Evolutionary conservation across 35 echinoderm and acorn worm genomes (phyloP).

Genomic region (Eucidaris tribuloides): DNA sequence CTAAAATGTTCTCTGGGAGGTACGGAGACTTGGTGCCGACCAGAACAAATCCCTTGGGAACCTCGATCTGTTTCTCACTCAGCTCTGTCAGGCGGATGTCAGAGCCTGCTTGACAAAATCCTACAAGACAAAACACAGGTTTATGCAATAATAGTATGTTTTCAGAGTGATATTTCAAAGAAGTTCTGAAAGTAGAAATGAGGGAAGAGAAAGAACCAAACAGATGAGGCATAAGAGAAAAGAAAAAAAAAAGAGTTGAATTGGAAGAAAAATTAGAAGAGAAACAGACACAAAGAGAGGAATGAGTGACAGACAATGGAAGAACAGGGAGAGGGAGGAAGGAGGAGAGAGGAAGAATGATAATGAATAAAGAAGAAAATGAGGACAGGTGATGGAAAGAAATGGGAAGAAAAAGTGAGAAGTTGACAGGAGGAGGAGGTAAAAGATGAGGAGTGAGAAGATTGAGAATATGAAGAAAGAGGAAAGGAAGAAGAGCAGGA

Average conservation of each 20-base stretch:
- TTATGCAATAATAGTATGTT: neutral
- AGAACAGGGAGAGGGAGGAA: neutral
- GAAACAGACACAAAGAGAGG: neutral
- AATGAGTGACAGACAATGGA: neutral
- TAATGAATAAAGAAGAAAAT: neutral
- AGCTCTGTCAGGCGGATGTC: conserved; percentile 94
- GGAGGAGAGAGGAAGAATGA: neutral
- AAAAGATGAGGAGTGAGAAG: neutral
- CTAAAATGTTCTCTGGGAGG: conserved; percentile 86
- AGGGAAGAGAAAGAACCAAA: neutral
- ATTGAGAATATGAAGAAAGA: neutral
- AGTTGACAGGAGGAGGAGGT: neutral
- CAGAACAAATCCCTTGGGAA: conserved; percentile 80
- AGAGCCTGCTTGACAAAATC: conserved; percentile 94
- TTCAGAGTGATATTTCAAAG: neutral
- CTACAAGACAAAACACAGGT: conserved; percentile 3
- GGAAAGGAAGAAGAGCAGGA: neutral
- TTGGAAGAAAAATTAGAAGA: neutral
- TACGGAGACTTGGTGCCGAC: conserved; percentile 96
- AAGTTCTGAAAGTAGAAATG: neutral
- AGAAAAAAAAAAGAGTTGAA: neutral
- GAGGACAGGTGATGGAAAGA: neutral
- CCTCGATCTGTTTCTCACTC: conserved; percentile 74
- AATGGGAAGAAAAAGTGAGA: neutral
- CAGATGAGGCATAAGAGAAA: neutral